Evolutionary conservation across 2,113 vertebrate genomes (phyloP).

Genomic region (Myocastor coypus): DNA sequence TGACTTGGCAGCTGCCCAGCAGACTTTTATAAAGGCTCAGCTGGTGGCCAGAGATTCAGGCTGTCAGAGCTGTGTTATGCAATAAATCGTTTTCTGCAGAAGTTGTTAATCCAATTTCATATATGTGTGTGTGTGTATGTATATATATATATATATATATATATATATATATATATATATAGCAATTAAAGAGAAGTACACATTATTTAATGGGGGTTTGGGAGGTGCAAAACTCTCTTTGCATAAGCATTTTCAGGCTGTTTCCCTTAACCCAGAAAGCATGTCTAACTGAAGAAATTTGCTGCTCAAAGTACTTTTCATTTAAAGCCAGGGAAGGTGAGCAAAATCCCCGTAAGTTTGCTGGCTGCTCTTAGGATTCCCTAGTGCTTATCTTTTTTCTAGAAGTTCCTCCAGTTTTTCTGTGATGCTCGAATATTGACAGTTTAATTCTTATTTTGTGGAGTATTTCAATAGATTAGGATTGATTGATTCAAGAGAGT

Average conservation of each 20-base stretch:
- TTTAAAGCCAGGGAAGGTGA: slow-evolving; percentile 47
- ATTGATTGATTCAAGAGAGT: not conserved
- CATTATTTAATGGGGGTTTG: slow-evolving; percentile 80
- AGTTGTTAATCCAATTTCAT: slow-evolving; percentile 88
- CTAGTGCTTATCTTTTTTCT: not conserved
- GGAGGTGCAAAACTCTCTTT: slow-evolving; percentile 65
- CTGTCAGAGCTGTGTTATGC: slow-evolving; percentile 86
- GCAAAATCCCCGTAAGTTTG: not conserved
- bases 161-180: slow-evolving; percentile 61
- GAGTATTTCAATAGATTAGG: not conserved
- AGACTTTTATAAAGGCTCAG: slow-evolving; percentile 87
- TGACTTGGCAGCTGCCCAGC: slow-evolving; percentile 89
- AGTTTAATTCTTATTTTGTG: not conserved
- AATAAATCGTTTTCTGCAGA: slow-evolving; percentile 86
- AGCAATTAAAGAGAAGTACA: slow-evolving; percentile 83
- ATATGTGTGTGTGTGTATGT: too few relatives aligned
- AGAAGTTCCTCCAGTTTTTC: not conserved
- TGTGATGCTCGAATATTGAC: not conserved
- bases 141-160: slow-evolving; percentile 60
- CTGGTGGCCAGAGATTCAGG: slow-evolving; percentile 86
- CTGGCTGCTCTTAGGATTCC: not conserved
- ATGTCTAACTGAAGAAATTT: slow-evolving; percentile 47
- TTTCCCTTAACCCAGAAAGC: slow-evolving; percentile 68
- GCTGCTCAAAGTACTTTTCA: slow-evolving; percentile 53
- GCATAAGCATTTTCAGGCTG: slow-evolving; percentile 53